Evolutionary conservation across 2,888 invertebrate species (phyloP), one percentile per base, ranked within the genome.

Genomic region (Clepsis dumicolana): DNA sequence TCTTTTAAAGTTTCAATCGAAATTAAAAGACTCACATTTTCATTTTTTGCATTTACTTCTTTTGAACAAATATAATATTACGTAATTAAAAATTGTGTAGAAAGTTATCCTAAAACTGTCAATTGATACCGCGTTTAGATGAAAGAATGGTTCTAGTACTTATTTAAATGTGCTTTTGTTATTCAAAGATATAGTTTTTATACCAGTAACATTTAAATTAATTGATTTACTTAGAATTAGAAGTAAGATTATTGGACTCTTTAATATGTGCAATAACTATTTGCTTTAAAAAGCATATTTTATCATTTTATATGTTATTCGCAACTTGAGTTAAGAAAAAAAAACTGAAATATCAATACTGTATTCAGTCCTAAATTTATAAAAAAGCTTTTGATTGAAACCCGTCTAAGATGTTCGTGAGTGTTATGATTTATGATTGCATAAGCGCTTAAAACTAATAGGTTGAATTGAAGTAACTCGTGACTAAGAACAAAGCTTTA

Each of bases 401-500:
- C 54, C 29, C 12, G 21, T 2, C 7, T 21, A 48, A 48, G 12
- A 21, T 12, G 21, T 48, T 18, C 18, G 21, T 48, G 48, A 48
- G 48, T 21, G 18, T 48, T 0, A 21, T 48, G 10, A 21, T 48
- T 48, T 0, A 21, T 48, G 10, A 21, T 48, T 48, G 21, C 21
- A 48, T 21, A 48, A 3, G 48, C 10, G 41, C 21, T 10, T 21
- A 21, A 21, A 48, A 12, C 10, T 48, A 21, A 48, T 48, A 21
- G 21, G 10, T 48, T 44, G 12, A 44, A 21, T 48, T 48, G 12
- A 48, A 48, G 12, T 48, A 48, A 44, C 21, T 10, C 21, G 2
- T 48, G 21, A 48, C 48, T 48, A 24, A 48, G 48, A 48, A 48
- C 48, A 48, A 48, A 48, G 48, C 48, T 48, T 44, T 21, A 48